Conservation (phyloP, 2,797 vertebrate species). For the Toxotes lorentzi region DNA sequence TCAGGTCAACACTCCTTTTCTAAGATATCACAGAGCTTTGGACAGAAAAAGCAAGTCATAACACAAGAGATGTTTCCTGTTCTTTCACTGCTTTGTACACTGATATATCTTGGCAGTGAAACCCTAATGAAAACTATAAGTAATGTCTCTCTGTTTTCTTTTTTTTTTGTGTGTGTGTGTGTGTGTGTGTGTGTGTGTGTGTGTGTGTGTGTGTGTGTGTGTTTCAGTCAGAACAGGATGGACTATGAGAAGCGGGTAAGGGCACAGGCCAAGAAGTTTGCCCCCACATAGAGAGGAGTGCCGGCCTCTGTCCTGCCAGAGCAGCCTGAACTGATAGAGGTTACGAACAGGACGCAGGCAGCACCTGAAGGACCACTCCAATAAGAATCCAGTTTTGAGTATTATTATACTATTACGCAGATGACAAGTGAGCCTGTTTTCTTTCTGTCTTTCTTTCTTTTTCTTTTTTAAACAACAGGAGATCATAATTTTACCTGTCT, state of each 20-base stretch:
- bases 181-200: conserved; percentile 17
- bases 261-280: conserved; percentile 88
- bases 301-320: conserved; percentile 43
- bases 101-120: not conserved
- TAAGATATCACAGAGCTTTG: not conserved
- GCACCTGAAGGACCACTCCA: conserved; percentile 81
- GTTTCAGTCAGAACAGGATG: conserved; percentile 88
- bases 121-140: not conserved
- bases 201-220: not conserved
- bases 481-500: conserved; percentile 48
- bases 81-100: not conserved
- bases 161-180: not conserved
- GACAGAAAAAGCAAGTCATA: not conserved
- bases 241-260: conserved; percentile 88
- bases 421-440: conserved; percentile 50
- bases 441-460: conserved; percentile 20
- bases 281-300: conserved; percentile 82
- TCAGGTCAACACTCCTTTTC: not conserved
- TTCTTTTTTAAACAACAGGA: conserved; percentile 31
- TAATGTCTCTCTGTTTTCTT: not conserved
- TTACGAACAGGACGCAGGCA: conserved; percentile 56
- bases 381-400: conserved; percentile 74
- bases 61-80: conserved; percentile 1
- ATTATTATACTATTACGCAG: conserved; percentile 60
- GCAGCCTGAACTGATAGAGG: conserved; percentile 58